phyloP scores from a whole-genome alignment of 1,140 invertebrate species.

The Telenomus remus region DNA sequence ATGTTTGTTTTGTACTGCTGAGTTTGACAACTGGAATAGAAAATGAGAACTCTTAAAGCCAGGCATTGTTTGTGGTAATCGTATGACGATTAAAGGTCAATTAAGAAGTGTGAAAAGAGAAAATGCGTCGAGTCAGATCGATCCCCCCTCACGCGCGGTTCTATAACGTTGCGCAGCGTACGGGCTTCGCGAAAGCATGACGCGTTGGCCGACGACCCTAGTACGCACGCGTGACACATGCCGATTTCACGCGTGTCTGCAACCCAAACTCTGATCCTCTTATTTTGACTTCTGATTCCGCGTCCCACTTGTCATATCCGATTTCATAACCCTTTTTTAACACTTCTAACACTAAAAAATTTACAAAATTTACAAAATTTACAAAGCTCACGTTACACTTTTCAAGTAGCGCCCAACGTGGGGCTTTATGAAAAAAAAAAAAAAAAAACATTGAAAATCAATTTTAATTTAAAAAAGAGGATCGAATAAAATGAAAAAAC shows the following conservation, averaged over 20 bases:
- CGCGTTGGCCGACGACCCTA: constrained; percentile 23
- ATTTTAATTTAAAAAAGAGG: no score
- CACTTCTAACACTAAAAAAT: no score
- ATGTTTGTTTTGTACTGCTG: background rate
- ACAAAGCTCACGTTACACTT: no score
- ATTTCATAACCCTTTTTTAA: background rate
- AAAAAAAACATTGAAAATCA: no score
- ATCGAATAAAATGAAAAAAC: no score
- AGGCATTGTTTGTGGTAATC: constrained; percentile 21
- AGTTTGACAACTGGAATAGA: background rate
- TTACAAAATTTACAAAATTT: no score
- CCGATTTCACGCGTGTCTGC: constrained; percentile 41
- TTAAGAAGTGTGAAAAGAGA: constrained; percentile 36
- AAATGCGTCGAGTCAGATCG: constrained; percentile 49
- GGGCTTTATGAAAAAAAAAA: no score
- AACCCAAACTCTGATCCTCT: constrained; percentile 11
- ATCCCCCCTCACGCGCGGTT: constrained; percentile 29
- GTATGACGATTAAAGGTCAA: constrained; percentile 33
- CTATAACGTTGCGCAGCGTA: constrained; percentile 38
- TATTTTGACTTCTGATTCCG: constrained; percentile 22
- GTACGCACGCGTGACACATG: constrained; percentile 47
- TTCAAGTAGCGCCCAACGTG: no score
- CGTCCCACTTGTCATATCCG: background rate
- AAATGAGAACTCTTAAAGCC: background rate
- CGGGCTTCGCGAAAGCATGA: constrained; percentile 45